Evolutionary conservation across 2,888 invertebrate species (phyloP).

Genomic region (Invenusta paracnida): DNA sequence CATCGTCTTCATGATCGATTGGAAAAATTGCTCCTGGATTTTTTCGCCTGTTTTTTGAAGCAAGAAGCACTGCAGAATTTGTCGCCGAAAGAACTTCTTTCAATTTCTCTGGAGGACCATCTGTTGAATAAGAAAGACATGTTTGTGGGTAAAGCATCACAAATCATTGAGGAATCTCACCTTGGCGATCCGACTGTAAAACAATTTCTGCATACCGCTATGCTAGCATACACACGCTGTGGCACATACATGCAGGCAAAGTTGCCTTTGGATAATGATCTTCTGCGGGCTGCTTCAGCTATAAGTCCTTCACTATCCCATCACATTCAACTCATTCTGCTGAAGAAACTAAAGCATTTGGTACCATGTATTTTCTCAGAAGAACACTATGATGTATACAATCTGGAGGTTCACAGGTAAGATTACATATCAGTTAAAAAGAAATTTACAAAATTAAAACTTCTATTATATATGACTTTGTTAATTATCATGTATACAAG

Average conservation of each 20-base stretch:
- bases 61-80: constrained; percentile 24
- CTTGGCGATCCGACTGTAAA: not conserved
- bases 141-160: constrained; percentile 36
- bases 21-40: constrained; percentile 4
- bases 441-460: no score
- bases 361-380: not conserved
- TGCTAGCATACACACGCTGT: constrained; percentile 40
- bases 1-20: constrained; percentile 37
- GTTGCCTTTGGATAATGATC: constrained; percentile 46
- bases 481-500: no score
- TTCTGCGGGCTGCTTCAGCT: constrained; percentile 39
- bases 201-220: constrained; percentile 20
- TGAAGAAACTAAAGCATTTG: not conserved
- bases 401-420: not conserved
- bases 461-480: no score
- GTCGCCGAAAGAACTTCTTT: not conserved
- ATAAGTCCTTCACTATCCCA: not conserved
- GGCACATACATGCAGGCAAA: constrained; percentile 44
- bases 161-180: not conserved
- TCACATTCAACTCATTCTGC: not conserved
- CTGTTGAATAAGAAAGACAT: not conserved
- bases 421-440: no score
- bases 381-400: not conserved
- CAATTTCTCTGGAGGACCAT: not conserved
- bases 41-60: constrained; percentile 39